phyloP scores from a whole-genome alignment of 2,888 invertebrate genomes.

The Strigamia transsilvanica region DNA sequence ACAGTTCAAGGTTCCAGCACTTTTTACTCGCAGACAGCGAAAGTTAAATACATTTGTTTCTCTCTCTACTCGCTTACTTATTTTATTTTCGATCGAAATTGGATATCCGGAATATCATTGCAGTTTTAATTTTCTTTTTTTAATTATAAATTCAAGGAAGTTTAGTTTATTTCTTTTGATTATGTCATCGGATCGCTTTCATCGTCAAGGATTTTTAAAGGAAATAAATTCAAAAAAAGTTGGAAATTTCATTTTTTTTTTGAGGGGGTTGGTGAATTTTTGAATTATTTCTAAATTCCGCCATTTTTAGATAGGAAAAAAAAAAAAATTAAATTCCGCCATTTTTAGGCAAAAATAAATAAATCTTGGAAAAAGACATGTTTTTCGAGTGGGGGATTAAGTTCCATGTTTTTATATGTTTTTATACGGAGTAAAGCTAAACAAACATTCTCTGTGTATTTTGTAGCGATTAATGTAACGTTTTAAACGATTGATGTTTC shows the following conservation, averaged over 20 bases:
- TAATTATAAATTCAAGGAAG: neutral
- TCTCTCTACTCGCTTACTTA: neutral
- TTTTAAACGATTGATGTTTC: neutral
- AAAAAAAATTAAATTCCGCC: no score
- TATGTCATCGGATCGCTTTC: neutral
- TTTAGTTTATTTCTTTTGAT: neutral
- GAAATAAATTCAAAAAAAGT: neutral
- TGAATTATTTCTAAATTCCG: no score
- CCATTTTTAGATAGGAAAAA: no score
- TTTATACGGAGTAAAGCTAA: no score
- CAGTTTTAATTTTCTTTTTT: neutral
- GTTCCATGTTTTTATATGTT: no score
- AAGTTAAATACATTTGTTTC: neutral
- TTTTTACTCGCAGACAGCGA: neutral
- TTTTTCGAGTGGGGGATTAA: no score
- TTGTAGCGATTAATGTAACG: neutral
- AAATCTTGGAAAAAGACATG: no score
- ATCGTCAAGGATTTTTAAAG: neutral
- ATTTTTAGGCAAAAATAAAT: no score
- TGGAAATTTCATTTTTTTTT: no score
- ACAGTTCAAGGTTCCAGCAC: conserved; percentile 9
- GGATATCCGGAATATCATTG: neutral
- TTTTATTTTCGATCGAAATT: neutral
- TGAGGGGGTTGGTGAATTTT: no score
- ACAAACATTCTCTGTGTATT: neutral